Conservation (phyloP, 2,113 vertebrate genomes). For the Chamaetylas fuelleborni region DNA sequence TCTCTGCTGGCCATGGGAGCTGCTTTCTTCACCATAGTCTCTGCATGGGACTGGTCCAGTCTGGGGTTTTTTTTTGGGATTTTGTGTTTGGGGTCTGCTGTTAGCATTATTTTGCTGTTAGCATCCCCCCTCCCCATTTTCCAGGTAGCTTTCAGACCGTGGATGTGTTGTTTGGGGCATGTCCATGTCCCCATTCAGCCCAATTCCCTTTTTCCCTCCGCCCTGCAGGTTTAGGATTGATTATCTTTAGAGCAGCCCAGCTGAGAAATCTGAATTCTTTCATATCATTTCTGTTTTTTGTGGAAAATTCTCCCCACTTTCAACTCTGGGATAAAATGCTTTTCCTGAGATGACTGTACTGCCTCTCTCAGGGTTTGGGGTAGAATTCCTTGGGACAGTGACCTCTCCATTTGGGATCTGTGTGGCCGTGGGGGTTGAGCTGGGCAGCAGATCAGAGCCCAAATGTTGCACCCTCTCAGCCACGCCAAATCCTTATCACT, state of each 20-base stretch:
- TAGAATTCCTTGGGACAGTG: background rate
- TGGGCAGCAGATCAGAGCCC: background rate
- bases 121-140: fast-evolving
- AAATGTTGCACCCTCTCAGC: background rate
- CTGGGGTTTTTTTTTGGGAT: background rate
- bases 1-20: background rate
- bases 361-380: fast-evolving
- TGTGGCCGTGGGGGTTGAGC: fast-evolving
- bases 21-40: fast-evolving
- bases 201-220: background rate
- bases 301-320: background rate
- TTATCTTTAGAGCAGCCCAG: background rate
- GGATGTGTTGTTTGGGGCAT: fast-evolving
- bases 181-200: background rate
- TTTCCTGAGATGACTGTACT: background rate
- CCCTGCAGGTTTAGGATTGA: background rate
- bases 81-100: background rate
- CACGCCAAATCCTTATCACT: background rate
- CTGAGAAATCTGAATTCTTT: background rate
- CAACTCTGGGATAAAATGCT: background rate
- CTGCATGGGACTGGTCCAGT: fast-evolving
- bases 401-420: background rate
- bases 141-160: background rate
- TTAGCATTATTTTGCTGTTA: fast-evolving
- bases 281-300: fast-evolving